phyloP scores from a whole-genome alignment of 2,888 invertebrate species.

The Laothoe populi region DNA sequence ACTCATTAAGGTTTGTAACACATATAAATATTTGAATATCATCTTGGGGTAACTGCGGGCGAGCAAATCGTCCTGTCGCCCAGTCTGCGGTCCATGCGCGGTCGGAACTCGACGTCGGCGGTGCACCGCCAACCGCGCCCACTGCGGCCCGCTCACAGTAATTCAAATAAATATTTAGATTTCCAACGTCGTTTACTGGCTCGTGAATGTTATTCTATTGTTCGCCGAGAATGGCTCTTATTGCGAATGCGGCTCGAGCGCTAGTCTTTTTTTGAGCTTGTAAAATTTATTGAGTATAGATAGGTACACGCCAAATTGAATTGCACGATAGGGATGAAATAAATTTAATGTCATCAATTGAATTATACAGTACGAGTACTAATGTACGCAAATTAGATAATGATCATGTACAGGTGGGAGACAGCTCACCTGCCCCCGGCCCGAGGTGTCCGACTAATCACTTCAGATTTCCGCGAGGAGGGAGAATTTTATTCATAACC shows the following conservation, averaged over 20 bases:
- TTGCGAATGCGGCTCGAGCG: conserved; percentile 43
- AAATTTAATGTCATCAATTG: conserved; percentile 34
- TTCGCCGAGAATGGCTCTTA: conserved; percentile 52
- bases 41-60: conserved; percentile 46
- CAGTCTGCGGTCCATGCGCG: conserved; percentile 49
- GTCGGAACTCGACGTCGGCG: conserved; percentile 46
- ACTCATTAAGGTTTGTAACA: conserved; percentile 41
- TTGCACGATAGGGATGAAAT: conserved; percentile 37
- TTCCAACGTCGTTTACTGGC: conserved; percentile 56
- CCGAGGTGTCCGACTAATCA: conserved; percentile 73
- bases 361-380: conserved; percentile 35
- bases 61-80: conserved; percentile 51
- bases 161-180: conserved; percentile 68
- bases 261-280: conserved; percentile 51
- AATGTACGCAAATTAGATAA: conserved; percentile 35
- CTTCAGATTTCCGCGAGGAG: conserved; percentile 69
- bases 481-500: conserved; percentile 81
- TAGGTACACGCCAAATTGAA: conserved; percentile 43
- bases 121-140: conserved; percentile 39
- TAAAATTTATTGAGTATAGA: conserved; percentile 58
- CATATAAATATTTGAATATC: conserved; percentile 53
- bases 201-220: conserved; percentile 60
- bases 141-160: conserved; percentile 44
- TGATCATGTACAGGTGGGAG: conserved; percentile 45
- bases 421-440: conserved; percentile 60